Evolutionary conservation across 2,113 vertebrate genomes (phyloP), one percentile per base, ranked within the genome.

Genomic region (Scartelaos histophorus): DNA sequence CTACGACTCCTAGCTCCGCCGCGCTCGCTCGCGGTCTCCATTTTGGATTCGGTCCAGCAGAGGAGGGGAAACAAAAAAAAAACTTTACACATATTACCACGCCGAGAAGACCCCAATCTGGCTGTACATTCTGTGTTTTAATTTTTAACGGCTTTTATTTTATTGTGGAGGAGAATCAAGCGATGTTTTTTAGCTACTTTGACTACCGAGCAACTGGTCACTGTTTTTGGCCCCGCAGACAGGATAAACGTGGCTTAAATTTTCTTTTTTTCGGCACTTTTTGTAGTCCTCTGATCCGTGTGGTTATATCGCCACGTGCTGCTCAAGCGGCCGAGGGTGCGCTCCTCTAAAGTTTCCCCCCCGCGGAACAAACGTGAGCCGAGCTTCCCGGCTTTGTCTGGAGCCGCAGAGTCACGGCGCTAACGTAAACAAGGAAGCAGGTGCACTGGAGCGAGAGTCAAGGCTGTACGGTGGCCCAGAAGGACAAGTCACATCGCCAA

Each of bases 1-100:
- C 75, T 96, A 96, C 80, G 95, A 96, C 87, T 96, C 95, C 89
- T 96, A 96, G 95, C 94, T 78, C 79, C 70, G 51, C 61, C 49
- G 24, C 24, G 53, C 29, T 29, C 51, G 24, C 4, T 17, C 43
- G 22, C 35, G 58, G 66, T 51, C 69, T 76, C 47, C 43, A 71
- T 35, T 54, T 89, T 81, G 70, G 75, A 85, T 89, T 87, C 89
- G 3, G 79, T 76, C 80, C 67, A 66, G 54, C 74, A 70, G 66
- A 75, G 76, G 87, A 82, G 79, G 29, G 16, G 19, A 19, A 35
- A 62, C 35, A 61, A 61, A 17, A 17, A 35, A 29, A 7, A 64
- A 64, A 64, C 61, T 38, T 61, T 29, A 80, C 78, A 78, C 38
- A 7, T 47, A 43, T 64, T 34, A 34, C 1, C 68, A 43, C 67